Conservation (phyloP, 1,140 invertebrate genomes). For the Sesamia nonagrioides region DNA sequence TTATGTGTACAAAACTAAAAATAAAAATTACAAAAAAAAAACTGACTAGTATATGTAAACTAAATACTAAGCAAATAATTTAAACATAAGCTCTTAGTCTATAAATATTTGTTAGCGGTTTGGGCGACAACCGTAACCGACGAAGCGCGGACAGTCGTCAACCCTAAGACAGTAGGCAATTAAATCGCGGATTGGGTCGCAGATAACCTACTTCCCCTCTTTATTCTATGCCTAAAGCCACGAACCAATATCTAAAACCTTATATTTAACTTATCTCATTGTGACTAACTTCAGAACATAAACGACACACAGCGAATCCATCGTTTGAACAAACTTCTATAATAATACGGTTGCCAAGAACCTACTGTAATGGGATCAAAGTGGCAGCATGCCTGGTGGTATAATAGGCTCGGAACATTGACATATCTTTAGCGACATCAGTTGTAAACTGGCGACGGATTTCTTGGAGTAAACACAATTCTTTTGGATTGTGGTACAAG, state of each 20-base stretch:
- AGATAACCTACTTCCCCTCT: no score
- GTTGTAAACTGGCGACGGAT: constrained; percentile 47
- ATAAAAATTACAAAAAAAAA: no score
- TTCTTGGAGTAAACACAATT: constrained; percentile 49
- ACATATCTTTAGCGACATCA: constrained; percentile 62
- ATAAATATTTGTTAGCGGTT: no score
- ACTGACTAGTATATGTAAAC: no score
- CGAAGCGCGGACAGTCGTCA: no score
- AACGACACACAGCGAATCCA: not conserved
- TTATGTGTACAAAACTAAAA: no score
- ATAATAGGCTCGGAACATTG: constrained; percentile 42
- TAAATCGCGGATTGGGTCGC: no score
- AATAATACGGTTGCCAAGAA: constrained; percentile 26
- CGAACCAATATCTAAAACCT: not conserved
- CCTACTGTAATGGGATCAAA: constrained; percentile 36
- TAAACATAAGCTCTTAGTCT: no score
- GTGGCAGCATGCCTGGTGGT: constrained; percentile 8
- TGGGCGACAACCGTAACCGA: no score
- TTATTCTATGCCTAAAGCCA: not conserved
- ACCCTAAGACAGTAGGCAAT: no score
- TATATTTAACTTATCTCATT: not conserved
- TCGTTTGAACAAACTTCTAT: constrained; percentile 17
- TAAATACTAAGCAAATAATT: no score
- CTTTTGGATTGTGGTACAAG: constrained; percentile 28
- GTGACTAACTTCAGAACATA: not conserved